These are phyloP conservation scores for Clarias batrachus DNA, from an alignment of 2,113 vertebrate genomes.

Conservation along the genomic window DNA sequence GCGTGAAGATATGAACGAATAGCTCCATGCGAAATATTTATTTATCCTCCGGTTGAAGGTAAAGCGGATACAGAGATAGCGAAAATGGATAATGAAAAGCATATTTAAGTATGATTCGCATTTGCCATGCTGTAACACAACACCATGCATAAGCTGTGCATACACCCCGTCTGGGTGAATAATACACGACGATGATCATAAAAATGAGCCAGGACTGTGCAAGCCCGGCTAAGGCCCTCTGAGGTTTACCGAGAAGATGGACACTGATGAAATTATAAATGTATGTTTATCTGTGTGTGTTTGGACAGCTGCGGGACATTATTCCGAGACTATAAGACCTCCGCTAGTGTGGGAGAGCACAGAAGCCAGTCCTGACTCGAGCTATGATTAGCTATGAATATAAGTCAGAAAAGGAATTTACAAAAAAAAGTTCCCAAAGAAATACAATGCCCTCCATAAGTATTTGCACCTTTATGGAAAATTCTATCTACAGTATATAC, in stretches of 20 bases:
- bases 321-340: constrained; percentile 55
- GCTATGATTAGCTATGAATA: constrained; percentile 62
- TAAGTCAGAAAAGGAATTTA: constrained; percentile 4
- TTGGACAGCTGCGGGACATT: constrained; percentile 74
- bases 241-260: constrained; percentile 11
- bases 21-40: constrained; percentile 59
- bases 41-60: constrained; percentile 52
- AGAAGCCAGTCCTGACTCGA: constrained; percentile 65
- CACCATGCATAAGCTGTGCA: constrained; percentile 18
- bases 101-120: constrained; percentile 46
- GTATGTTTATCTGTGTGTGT: constrained; percentile 54
- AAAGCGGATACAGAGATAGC: constrained; percentile 58
- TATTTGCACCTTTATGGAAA: background rate
- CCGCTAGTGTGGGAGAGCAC: constrained; percentile 67
- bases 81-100: constrained; percentile 50
- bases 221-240: constrained; percentile 12
- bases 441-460: background rate
- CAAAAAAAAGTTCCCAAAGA: constrained; percentile 3
- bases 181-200: constrained; percentile 5
- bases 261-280: constrained; percentile 31
- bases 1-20: constrained; percentile 60
- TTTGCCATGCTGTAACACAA: constrained; percentile 31
- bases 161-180: background rate
- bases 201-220: constrained; percentile 24
- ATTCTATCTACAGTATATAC: too few species aligned